phyloP scores from a whole-genome alignment of 2,888 invertebrate species.

The Neoaliturus tenellus region DNA sequence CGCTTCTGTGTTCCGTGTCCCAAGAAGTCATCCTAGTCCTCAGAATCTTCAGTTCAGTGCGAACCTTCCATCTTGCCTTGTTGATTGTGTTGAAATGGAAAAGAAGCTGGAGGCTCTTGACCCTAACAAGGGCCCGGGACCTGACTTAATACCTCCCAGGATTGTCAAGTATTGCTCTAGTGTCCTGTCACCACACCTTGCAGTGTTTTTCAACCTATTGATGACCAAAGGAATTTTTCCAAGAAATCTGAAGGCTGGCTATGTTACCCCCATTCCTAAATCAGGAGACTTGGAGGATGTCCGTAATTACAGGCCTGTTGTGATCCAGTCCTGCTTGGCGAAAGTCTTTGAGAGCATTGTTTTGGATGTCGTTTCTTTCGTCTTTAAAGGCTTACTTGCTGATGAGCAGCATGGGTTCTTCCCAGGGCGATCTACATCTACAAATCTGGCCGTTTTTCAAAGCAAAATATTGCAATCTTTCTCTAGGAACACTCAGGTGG shows the following conservation, averaged over 20 bases:
- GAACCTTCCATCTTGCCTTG: neutral
- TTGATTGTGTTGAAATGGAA: neutral
- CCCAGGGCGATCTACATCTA: neutral
- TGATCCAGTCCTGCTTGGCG: slow-evolving; percentile 17
- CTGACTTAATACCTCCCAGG: neutral
- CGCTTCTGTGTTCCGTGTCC: neutral
- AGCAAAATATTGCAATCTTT: neutral
- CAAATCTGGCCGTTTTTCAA: slow-evolving; percentile 18
- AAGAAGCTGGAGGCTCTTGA: slow-evolving; percentile 30
- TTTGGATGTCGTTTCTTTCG: neutral
- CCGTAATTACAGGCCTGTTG: slow-evolving; percentile 13
- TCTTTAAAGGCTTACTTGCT: neutral
- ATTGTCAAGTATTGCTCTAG: neutral
- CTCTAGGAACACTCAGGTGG: neutral
- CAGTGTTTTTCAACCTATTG: slow-evolving; percentile 16
- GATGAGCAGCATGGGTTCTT: slow-evolving; percentile 2
- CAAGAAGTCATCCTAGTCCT: neutral
- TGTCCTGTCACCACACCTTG: slow-evolving; percentile 14
- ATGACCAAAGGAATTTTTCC: slow-evolving; percentile 18
- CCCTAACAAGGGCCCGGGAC: slow-evolving; percentile 5
- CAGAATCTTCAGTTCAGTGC: neutral
- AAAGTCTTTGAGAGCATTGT: slow-evolving; percentile 27
- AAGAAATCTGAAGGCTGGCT: neutral
- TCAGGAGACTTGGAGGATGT: neutral
- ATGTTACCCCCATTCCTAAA: slow-evolving; percentile 26